Evolutionary conservation across 2,797 vertebrate genomes (phyloP).

Genomic region (Mus spretus): DNA sequence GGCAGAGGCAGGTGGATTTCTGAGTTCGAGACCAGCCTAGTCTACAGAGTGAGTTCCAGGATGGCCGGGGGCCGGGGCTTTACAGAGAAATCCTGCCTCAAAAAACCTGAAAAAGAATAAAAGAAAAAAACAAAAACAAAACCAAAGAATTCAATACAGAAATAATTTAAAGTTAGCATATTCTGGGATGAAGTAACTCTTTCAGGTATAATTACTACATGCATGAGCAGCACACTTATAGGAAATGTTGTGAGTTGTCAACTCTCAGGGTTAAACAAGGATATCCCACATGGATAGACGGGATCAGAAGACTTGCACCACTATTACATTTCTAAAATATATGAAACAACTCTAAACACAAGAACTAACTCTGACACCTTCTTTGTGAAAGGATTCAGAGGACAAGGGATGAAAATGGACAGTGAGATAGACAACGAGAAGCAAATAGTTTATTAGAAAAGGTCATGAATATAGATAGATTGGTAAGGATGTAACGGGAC

Average conservation of each 20-base stretch:
- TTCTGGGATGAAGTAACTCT: not conserved
- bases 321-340: not conserved
- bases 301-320: not conserved
- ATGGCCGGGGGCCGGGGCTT: no score
- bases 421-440: not conserved
- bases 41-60: no score
- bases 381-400: not conserved
- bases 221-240: not conserved
- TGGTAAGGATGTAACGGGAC: not conserved
- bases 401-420: not conserved
- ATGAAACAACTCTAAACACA: not conserved
- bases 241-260: constrained; percentile 14
- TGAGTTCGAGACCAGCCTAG: no score
- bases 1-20: no score
- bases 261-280: not conserved
- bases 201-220: not conserved
- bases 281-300: not conserved
- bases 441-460: not conserved
- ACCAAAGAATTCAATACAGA: not conserved
- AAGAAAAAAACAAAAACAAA: no score
- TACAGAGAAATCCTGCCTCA: no score
- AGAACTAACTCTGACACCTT: constrained; percentile 6
- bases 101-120: no score
- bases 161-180: not conserved
- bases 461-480: not conserved